Conservation (phyloP, 1,140 invertebrate genomes). For the Mizuhopecten yessoensis region DNA sequence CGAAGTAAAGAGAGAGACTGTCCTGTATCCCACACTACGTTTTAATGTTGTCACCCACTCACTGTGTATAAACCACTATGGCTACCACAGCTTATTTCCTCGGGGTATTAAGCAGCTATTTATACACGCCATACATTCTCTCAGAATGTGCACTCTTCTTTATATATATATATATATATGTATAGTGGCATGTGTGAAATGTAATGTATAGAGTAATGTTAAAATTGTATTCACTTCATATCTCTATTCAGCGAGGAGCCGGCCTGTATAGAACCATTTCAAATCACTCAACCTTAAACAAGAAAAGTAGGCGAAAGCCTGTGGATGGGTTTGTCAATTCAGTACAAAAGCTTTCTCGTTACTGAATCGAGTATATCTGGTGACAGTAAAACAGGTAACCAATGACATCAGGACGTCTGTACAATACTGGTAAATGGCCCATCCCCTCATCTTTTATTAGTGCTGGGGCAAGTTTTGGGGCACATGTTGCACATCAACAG, state of each 20-base stretch:
- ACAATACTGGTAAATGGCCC: background rate
- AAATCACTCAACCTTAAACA: background rate
- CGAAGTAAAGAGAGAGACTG: slow-evolving; percentile 8
- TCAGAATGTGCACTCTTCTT: slow-evolving; percentile 26
- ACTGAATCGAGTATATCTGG: background rate
- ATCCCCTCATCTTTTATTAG: background rate
- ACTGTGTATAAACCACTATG: slow-evolving; percentile 33
- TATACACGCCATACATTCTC: slow-evolving; percentile 21
- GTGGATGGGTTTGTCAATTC: background rate
- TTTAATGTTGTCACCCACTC: slow-evolving; percentile 13
- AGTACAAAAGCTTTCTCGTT: background rate
- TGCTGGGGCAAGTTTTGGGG: background rate
- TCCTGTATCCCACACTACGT: background rate
- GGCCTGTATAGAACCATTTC: background rate
- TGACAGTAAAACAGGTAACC: background rate
- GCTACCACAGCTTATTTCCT: slow-evolving; percentile 19
- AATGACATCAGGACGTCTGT: background rate
- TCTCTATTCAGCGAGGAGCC: background rate
- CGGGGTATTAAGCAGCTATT: slow-evolving; percentile 37
- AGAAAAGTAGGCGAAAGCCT: background rate
- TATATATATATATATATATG: background rate
- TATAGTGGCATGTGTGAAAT: slow-evolving; percentile 38
- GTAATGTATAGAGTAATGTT: slow-evolving; percentile 17
- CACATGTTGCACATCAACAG: background rate
- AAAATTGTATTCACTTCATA: slow-evolving; percentile 40